These are phyloP conservation scores for Penaeus indicus DNA, from an alignment of 1,140 invertebrate species.

Conservation along the genomic window DNA sequence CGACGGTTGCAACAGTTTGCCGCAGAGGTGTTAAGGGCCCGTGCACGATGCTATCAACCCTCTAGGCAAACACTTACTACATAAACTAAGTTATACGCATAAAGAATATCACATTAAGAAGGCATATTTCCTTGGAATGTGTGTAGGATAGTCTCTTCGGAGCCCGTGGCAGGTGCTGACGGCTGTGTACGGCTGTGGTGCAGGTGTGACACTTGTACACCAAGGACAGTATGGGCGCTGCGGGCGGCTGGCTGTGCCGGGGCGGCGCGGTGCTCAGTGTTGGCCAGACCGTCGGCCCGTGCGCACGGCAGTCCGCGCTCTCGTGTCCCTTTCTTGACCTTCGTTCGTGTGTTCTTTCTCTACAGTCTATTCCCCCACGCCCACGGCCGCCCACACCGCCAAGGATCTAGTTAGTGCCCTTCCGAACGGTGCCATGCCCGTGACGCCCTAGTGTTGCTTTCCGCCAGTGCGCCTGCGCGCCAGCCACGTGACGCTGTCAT, in stretches of 20 bases:
- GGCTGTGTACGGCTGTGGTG: neutral
- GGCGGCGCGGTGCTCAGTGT: constrained; percentile 47
- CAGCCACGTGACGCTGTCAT: constrained; percentile 51
- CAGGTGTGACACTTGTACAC: neutral
- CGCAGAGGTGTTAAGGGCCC: too few species aligned
- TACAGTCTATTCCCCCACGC: neutral
- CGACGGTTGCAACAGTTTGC: too few species aligned
- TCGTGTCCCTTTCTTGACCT: constrained; percentile 35
- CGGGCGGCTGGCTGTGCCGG: constrained; percentile 9
- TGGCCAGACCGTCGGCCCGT: constrained; percentile 54
- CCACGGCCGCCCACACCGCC: constrained; percentile 2
- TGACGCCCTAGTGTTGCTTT: constrained; percentile 32
- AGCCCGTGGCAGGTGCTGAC: too few species aligned
- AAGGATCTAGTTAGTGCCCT: constrained; percentile 53
- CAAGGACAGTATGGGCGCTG: neutral
- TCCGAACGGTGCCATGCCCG: constrained; percentile 36
- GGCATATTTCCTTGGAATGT: too few species aligned
- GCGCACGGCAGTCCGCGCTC: constrained; percentile 52
- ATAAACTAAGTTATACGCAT: too few species aligned
- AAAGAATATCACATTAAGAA: too few species aligned
- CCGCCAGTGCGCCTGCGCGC: constrained; percentile 58
- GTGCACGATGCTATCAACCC: too few species aligned
- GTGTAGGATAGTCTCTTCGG: too few species aligned
- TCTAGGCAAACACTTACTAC: too few species aligned
- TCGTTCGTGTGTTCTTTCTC: constrained; percentile 23